These are phyloP conservation scores for Metridium senile DNA, from an alignment of 92 coral and sea anemone species.

Conservation along the genomic window DNA sequence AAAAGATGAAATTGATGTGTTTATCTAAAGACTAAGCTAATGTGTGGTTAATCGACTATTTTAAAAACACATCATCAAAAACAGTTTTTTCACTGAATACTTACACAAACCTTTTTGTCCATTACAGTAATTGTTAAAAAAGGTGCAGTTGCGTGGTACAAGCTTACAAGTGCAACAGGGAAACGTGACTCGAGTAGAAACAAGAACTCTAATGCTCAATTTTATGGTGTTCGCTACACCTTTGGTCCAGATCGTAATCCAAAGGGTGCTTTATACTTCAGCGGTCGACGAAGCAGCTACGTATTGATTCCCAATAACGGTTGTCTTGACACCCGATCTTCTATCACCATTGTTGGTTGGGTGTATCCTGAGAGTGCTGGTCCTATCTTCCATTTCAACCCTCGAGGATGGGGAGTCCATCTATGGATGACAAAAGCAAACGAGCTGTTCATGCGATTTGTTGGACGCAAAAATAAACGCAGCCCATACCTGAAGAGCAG, in stretches of 20 bases:
- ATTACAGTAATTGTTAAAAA: conserved; percentile 15
- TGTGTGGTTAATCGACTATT: too few species aligned
- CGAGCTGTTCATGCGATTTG: conserved; percentile 46
- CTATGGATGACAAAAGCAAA: conserved; percentile 23
- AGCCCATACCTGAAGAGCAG: conserved; percentile 20
- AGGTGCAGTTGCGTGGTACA: conserved; percentile 34
- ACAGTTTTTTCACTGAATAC: too few species aligned
- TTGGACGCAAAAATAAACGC: conserved; percentile 28
- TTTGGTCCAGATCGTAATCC: conserved; percentile 61
- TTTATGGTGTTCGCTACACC: conserved; percentile 45
- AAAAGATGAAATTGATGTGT: too few species aligned
- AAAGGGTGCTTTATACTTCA: conserved; percentile 50
- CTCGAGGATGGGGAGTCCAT: conserved; percentile 48
- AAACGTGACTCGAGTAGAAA: conserved; percentile 55
- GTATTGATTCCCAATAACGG: conserved; percentile 67
- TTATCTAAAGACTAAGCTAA: too few species aligned
- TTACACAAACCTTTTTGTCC: background rate
- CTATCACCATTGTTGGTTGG: conserved; percentile 55
- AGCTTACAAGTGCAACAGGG: conserved; percentile 45
- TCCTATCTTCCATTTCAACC: conserved; percentile 57
- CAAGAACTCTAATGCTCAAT: conserved; percentile 47
- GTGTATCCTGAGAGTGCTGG: conserved; percentile 60
- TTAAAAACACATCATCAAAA: too few species aligned
- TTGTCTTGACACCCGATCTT: conserved; percentile 57
- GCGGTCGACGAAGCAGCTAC: conserved; percentile 55